These are phyloP conservation scores for Lynx canadensis DNA, from an alignment of 2,113 vertebrate genomes.

Conservation along the genomic window DNA sequence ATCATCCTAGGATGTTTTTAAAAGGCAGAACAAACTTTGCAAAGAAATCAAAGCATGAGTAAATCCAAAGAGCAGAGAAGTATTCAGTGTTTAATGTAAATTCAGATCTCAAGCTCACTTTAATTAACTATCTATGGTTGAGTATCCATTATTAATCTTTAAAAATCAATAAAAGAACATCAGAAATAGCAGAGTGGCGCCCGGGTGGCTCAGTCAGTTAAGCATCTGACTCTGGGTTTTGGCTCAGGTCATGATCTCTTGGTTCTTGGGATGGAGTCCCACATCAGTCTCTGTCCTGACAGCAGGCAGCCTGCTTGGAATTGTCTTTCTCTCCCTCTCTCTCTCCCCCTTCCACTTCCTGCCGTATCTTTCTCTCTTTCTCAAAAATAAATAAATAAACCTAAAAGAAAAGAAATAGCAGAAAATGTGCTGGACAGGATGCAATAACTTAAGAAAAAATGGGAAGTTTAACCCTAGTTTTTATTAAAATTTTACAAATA, in stretches of 20 bases:
- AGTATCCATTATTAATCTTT: background rate
- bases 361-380: too few relatives aligned
- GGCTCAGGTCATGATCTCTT: too few relatives aligned
- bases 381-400: too few relatives aligned
- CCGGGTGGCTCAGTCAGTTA: too few relatives aligned
- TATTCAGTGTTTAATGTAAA: background rate
- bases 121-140: background rate
- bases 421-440: background rate
- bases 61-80: background rate
- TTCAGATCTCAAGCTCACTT: background rate
- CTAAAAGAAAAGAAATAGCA: background rate
- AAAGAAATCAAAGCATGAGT: background rate
- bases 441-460: background rate
- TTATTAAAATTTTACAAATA: background rate
- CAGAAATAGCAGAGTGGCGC: background rate
- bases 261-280: too few relatives aligned
- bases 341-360: too few relatives aligned
- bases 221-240: too few relatives aligned
- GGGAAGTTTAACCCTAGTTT: background rate
- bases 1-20: background rate
- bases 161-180: background rate
- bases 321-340: too few relatives aligned
- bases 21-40: background rate
- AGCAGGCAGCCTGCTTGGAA: too few relatives aligned
- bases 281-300: too few relatives aligned